Evolutionary conservation across 2,797 vertebrate species (phyloP).

Genomic region (Chelmon rostratus): DNA sequence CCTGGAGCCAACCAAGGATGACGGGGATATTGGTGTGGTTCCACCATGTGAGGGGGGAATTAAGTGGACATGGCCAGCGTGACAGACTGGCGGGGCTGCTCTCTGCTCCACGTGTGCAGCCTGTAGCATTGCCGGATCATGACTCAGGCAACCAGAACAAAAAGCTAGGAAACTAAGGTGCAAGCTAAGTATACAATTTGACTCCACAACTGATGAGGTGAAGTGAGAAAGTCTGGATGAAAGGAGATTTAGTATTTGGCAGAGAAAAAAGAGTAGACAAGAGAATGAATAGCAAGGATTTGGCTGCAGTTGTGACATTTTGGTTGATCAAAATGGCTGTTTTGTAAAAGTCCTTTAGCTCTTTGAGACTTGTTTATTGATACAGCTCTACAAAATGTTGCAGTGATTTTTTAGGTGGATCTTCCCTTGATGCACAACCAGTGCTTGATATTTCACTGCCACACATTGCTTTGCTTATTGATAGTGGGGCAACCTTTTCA

Average conservation of each 20-base stretch:
- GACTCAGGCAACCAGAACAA: not conserved
- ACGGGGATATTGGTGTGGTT: no score
- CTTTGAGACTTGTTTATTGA: not conserved
- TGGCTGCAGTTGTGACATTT: not conserved
- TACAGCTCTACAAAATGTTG: not conserved
- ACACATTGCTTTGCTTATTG: slow-evolving; percentile 4
- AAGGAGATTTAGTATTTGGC: no score
- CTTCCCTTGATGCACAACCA: not conserved
- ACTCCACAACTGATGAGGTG: no score
- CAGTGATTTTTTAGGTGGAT: not conserved
- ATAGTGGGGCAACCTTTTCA: slow-evolving; percentile 16
- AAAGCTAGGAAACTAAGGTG: not conserved
- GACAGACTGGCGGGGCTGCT: no score
- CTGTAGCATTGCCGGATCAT: no score
- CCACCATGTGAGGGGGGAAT: no score
- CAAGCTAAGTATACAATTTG: not conserved
- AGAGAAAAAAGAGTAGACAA: no score
- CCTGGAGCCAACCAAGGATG: no score
- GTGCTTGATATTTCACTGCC: not conserved
- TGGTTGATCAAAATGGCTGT: not conserved
- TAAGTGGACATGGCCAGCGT: no score
- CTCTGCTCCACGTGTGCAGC: no score
- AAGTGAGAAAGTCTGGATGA: no score
- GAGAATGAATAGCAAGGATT: not conserved
- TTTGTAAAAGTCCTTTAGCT: not conserved